phyloP scores from a whole-genome alignment of 2,888 invertebrate species.

The Lottia gigantea region DNA sequence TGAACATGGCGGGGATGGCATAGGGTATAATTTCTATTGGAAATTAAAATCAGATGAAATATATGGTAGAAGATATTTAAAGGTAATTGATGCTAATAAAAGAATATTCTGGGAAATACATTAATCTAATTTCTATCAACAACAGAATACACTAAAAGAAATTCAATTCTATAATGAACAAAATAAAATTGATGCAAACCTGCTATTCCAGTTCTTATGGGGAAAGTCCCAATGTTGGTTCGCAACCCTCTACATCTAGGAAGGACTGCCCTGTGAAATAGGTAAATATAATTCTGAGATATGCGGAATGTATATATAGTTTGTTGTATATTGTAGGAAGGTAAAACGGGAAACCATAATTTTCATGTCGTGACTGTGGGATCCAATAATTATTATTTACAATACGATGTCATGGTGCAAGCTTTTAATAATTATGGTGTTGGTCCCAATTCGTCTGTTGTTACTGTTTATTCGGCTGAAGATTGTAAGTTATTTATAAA shows the following conservation, averaged over 20 bases:
- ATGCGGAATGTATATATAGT: too few species aligned
- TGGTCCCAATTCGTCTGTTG: conserved; percentile 82
- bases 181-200: too few species aligned
- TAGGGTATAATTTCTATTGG: conserved; percentile 90
- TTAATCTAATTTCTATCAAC: too few species aligned
- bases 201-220: too few species aligned
- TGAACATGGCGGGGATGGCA: conserved; percentile 88
- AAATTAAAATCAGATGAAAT: conserved; percentile 22
- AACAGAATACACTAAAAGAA: too few species aligned
- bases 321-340: neutral
- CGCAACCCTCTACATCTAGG: too few species aligned
- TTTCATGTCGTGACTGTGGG: conserved; percentile 44
- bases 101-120: neutral
- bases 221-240: too few species aligned
- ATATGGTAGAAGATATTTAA: conserved; percentile 6
- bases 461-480: conserved; percentile 71
- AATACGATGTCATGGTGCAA: conserved; percentile 60
- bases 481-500: conserved; percentile 36
- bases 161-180: too few species aligned
- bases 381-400: conserved; percentile 60
- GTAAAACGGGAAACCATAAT: neutral
- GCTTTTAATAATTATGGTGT: conserved; percentile 73
- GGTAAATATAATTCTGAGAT: too few species aligned
- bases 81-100: conserved; percentile 21
- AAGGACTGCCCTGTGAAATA: too few species aligned